These are phyloP conservation scores for Anolis apletophallus DNA, from an alignment of 2,797 vertebrate genomes.

Conservation along the genomic window DNA sequence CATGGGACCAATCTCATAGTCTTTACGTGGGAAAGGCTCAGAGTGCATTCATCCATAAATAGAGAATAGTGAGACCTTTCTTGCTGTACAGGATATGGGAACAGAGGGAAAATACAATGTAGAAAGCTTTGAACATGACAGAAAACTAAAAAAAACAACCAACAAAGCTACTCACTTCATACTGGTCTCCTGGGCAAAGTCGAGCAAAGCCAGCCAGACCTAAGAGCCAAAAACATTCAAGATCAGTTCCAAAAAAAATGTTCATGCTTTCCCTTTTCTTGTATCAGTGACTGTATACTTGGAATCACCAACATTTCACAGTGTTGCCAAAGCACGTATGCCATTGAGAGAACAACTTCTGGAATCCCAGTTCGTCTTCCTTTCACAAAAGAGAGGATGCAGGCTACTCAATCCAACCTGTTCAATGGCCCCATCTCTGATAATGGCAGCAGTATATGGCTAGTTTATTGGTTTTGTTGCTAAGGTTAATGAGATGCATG, in stretches of 20 bases:
- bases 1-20: conserved; percentile 14
- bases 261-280: background rate
- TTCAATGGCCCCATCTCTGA: background rate
- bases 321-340: background rate
- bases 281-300: background rate
- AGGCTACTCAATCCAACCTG: background rate
- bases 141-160: conserved; percentile 10
- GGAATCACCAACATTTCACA: background rate
- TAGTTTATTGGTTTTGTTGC: background rate
- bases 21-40: conserved; percentile 33
- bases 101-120: conserved; percentile 25
- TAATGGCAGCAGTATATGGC: background rate
- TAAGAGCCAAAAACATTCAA: conserved; percentile 58
- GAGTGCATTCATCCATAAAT: conserved; percentile 32
- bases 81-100: conserved; percentile 6
- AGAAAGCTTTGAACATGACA: background rate
- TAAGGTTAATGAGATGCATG: background rate
- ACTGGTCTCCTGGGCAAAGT: conserved; percentile 86
- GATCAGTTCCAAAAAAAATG: conserved; percentile 6
- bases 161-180: conserved; percentile 76
- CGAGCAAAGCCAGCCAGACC: conserved; percentile 85
- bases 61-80: conserved; percentile 42
- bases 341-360: background rate
- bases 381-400: background rate
- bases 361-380: background rate